Evolutionary conservation across 2,113 vertebrate genomes (phyloP).

Genomic region (Pangasianodon hypophthalmus): DNA sequence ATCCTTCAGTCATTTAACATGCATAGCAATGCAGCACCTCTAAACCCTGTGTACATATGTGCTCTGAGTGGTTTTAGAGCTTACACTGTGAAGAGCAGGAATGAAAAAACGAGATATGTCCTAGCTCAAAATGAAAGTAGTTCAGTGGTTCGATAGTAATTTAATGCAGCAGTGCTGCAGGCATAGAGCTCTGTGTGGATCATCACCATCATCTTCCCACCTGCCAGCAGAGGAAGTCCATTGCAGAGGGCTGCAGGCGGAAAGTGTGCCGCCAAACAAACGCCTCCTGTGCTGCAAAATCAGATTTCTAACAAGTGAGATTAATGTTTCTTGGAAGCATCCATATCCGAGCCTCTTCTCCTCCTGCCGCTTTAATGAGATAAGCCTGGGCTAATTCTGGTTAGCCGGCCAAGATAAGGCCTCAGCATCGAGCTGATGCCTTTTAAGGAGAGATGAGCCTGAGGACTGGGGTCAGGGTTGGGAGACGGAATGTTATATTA

Average conservation of each 20-base stretch:
- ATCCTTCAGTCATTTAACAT: constrained; percentile 56
- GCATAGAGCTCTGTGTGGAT: constrained; percentile 57
- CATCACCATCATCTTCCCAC: constrained; percentile 62
- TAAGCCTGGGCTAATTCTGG: constrained; percentile 57
- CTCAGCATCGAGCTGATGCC: constrained; percentile 60
- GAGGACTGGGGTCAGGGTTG: constrained; percentile 52
- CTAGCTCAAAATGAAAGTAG: constrained; percentile 47
- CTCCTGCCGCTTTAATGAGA: constrained; percentile 55
- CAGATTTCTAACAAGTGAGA: constrained; percentile 64
- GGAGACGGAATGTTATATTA: constrained; percentile 59
- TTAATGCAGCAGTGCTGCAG: constrained; percentile 64
- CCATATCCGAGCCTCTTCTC: constrained; percentile 42
- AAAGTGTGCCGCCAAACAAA: constrained; percentile 34
- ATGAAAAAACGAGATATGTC: not conserved
- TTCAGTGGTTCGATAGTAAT: constrained; percentile 65
- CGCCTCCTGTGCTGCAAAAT: constrained; percentile 48
- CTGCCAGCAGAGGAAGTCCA: constrained; percentile 56
- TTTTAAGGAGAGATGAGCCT: constrained; percentile 67
- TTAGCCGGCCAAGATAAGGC: constrained; percentile 58
- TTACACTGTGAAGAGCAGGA: not conserved
- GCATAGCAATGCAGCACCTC: constrained; percentile 68
- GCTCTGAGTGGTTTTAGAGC: not conserved
- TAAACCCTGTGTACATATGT: constrained; percentile 38
- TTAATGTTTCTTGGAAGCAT: constrained; percentile 70
- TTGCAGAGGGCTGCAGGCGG: constrained; percentile 58